Evolutionary conservation across 2,797 vertebrate genomes (phyloP), one percentile per base, ranked within the genome.

Genomic region (Echeneis naucrates): DNA sequence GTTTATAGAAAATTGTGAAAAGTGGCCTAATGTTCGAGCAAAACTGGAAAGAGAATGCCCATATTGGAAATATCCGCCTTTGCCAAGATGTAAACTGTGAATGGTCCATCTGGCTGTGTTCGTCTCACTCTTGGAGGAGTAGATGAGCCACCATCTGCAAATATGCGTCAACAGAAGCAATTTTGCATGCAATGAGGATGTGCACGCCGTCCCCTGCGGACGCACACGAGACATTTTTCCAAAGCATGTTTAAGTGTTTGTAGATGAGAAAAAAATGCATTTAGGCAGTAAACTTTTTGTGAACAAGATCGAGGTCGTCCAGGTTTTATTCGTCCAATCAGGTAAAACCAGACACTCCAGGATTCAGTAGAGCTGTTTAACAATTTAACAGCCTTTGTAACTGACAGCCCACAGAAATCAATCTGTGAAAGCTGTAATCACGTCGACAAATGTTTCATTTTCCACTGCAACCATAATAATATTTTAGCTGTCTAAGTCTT

Each of bases 21-120:
- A 74, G 76, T 48, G 57, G 61, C 53, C 56, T 70, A 79, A 73
- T 84, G 72, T 74, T 87, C 64, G 80, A 76, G 63, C 63, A 72
- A 88, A 88, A 80, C 68, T 69, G 62, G 56, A 75, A 82, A 70
- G 69, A 68, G 72, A 81, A 85, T 80, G 76, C 61, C 81, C 72
- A 84, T 56, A 38, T 60, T 82, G 77, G 78, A 89, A 83, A 90
- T 61, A 75, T 37, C 55, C 42, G 56, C 72, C 69, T 83, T 84
- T 84, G 92, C 89, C 89, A 92, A 90, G 85, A 87, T 82, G 81
- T 89, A 88, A 92, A 91, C 50, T 54, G 80, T 89, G 88, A 92
- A 92, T 66, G 65, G 65, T 73, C 89, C 88, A 92, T 92, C 90
- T 91, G 90, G 85, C 84, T 79, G 77, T 59, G 81, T 81, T 81